These are phyloP conservation scores for Pelochelys cantorii DNA, from an alignment of 2,797 vertebrate genomes.

Conservation along the genomic window DNA sequence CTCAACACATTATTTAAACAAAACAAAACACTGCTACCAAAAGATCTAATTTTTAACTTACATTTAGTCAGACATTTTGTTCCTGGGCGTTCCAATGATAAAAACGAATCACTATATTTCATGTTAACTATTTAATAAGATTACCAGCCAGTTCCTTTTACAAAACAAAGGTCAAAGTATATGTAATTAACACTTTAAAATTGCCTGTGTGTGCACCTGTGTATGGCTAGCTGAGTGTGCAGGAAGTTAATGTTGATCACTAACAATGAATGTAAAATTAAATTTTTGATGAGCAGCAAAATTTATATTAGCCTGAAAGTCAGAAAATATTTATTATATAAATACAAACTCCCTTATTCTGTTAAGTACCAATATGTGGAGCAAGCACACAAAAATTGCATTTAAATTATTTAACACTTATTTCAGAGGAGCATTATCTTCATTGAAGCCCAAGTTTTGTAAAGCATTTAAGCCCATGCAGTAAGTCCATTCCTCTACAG, in stretches of 20 bases:
- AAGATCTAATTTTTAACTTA: not conserved
- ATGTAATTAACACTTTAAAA: constrained; percentile 82
- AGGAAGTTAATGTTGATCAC: constrained; percentile 85
- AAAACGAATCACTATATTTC: constrained; percentile 59
- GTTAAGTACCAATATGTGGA: not conserved
- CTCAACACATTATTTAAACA: not conserved
- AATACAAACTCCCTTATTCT: not conserved
- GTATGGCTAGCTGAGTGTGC: constrained; percentile 3
- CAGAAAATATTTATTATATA: not conserved
- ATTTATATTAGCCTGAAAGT: not conserved
- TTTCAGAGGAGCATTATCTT: not conserved
- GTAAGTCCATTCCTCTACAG: not conserved
- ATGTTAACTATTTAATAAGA: constrained; percentile 80
- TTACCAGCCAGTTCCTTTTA: constrained; percentile 78
- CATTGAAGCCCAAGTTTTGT: not conserved
- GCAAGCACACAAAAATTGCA: not conserved
- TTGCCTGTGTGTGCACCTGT: not conserved
- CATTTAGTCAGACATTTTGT: rapidly evolving
- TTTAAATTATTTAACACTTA: not conserved
- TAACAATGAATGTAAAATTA: constrained; percentile 74
- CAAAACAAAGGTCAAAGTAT: constrained; percentile 76
- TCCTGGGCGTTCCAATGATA: not conserved
- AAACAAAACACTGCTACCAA: not conserved
- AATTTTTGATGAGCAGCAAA: not conserved
- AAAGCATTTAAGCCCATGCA: rapidly evolving